Evolutionary conservation across 2,113 vertebrate species (phyloP).

Genomic region (Accipiter virgatus): DNA sequence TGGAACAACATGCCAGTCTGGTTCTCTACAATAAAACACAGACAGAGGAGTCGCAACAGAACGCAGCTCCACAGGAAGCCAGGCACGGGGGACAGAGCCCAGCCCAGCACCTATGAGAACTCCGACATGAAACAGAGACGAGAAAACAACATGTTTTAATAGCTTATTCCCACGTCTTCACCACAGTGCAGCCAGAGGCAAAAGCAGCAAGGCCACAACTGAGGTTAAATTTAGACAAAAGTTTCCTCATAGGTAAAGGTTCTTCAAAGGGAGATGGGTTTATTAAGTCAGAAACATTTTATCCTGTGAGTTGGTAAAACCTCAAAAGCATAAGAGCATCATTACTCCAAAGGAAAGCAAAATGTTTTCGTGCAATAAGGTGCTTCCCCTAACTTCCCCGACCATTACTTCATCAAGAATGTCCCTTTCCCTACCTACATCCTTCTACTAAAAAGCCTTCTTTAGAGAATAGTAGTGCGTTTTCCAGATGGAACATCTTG

Average conservation of each 20-base stretch:
- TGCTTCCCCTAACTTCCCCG: neutral
- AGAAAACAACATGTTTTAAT: neutral
- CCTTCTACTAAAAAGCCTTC: neutral
- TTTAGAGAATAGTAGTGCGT: neutral
- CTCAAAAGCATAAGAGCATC: neutral
- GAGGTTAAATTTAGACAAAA: neutral
- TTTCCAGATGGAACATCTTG: slow-evolving; percentile 3
- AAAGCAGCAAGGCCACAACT: neutral
- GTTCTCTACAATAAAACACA: neutral
- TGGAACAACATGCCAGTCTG: neutral
- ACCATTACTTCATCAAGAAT: neutral
- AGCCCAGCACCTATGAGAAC: neutral
- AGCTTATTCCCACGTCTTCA: neutral
- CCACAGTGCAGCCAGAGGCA: neutral
- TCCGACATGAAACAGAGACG: neutral
- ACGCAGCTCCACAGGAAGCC: neutral
- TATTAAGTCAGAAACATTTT: neutral
- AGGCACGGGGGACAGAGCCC: neutral
- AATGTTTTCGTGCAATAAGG: neutral
- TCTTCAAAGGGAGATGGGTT: neutral
- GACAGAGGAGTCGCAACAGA: neutral
- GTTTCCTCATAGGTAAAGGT: neutral
- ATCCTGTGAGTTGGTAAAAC: neutral
- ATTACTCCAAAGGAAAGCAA: neutral
- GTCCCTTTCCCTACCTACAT: neutral